These are phyloP conservation scores for Merops nubicus DNA, from an alignment of 2,113 vertebrate genomes.

Conservation along the genomic window DNA sequence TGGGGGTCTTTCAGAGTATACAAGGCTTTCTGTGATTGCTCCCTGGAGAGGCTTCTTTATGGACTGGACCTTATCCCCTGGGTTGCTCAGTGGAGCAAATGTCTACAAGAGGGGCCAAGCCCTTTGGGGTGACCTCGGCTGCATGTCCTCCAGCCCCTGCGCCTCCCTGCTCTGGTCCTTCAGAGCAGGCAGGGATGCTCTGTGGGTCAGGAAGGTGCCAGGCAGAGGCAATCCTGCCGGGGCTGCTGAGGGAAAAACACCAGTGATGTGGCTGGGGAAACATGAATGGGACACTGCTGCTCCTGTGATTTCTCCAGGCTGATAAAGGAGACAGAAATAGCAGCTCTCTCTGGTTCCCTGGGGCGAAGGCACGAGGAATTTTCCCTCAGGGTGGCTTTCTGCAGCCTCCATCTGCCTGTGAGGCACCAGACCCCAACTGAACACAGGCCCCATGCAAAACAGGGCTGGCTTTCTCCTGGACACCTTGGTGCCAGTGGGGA, in stretches of 20 bases:
- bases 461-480: background rate
- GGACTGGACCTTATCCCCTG: background rate
- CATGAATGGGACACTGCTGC: accelerated
- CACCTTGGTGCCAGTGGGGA: background rate
- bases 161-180: background rate
- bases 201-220: accelerated
- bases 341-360: background rate
- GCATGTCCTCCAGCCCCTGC: background rate
- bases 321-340: background rate
- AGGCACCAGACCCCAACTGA: background rate
- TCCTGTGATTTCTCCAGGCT: background rate
- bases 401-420: accelerated
- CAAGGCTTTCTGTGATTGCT: background rate
- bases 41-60: background rate
- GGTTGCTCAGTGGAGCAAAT: background rate
- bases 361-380: background rate
- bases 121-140: background rate
- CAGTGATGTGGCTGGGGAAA: background rate
- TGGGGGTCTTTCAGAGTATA: background rate
- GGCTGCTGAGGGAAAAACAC: background rate
- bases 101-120: accelerated
- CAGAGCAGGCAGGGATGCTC: background rate
- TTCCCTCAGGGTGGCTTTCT: background rate
- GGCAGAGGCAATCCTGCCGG: background rate
- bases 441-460: accelerated